Evolutionary conservation across 1,140 invertebrate species (phyloP).

Genomic region (Platyscapa corneri): DNA sequence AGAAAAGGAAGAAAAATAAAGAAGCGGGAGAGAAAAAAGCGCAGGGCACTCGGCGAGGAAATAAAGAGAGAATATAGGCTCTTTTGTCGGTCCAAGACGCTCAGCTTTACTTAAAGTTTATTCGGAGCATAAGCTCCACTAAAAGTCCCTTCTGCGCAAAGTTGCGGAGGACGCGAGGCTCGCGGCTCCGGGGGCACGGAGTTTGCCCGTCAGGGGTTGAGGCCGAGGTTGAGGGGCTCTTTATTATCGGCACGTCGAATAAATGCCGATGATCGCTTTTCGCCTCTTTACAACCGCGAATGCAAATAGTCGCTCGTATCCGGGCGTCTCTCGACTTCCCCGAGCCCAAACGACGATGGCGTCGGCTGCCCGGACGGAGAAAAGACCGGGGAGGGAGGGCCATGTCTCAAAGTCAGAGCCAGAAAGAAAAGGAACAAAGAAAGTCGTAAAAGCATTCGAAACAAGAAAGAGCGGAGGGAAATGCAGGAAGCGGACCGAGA

Average conservation of each 20-base stretch:
- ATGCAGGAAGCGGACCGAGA: slow-evolving; percentile 17
- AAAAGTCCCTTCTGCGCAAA: slow-evolving; percentile 32
- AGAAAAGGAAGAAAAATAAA: not conserved
- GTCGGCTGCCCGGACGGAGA: slow-evolving; percentile 27
- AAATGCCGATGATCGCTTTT: slow-evolving; percentile 61
- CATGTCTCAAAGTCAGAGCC: slow-evolving; percentile 31
- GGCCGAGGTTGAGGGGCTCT: slow-evolving; percentile 56
- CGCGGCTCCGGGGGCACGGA: slow-evolving; percentile 23
- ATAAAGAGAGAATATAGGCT: slow-evolving; percentile 45
- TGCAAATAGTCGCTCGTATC: slow-evolving; percentile 68
- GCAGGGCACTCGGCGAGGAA: not conserved
- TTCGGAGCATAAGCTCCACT: slow-evolving; percentile 64
- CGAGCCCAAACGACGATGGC: slow-evolving; percentile 34
- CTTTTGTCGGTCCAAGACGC: slow-evolving; percentile 23
- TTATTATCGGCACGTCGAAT: slow-evolving; percentile 59
- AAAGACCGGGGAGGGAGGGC: not conserved
- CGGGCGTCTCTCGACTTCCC: slow-evolving; percentile 62
- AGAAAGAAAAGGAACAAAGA: slow-evolving; percentile 47
- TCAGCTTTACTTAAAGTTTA: slow-evolving; percentile 60
- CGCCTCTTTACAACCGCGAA: slow-evolving; percentile 67
- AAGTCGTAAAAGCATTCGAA: slow-evolving; percentile 40
- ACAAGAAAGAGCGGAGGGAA: slow-evolving; percentile 26
- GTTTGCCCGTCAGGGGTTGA: slow-evolving; percentile 27
- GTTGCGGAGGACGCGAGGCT: not conserved
- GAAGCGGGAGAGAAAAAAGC: not conserved